Percentiles rank a stretch among this genome's conserved stretches.
phyloP scores from a whole-genome alignment of 2,113 vertebrate species.

The Silurus asotus region DNA sequence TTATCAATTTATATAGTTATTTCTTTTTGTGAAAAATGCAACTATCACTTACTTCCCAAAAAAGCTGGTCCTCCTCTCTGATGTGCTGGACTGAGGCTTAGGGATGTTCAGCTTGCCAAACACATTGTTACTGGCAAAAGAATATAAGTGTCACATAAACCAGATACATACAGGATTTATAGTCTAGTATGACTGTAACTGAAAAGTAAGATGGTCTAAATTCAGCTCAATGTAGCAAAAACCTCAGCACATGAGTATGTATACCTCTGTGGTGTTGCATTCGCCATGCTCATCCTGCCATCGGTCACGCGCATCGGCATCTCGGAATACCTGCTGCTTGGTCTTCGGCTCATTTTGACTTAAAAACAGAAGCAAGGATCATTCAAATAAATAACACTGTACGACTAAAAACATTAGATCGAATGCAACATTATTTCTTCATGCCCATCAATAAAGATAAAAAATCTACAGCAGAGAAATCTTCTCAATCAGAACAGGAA shows the following conservation, averaged over 20 bases:
- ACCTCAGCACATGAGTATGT: conserved; percentile 36
- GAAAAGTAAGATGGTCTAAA: background rate
- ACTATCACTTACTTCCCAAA: conserved; percentile 78
- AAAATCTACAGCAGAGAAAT: background rate
- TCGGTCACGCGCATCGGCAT: conserved; percentile 84
- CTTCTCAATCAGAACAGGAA: background rate
- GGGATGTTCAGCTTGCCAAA: conserved; percentile 84
- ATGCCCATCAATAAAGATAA: background rate
- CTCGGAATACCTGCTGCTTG: conserved; percentile 75
- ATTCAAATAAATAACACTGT: background rate
- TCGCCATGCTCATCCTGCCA: conserved; percentile 81
- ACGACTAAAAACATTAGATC: background rate
- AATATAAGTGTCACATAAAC: background rate
- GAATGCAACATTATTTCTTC: background rate
- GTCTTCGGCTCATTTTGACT: conserved; percentile 73
- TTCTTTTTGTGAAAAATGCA: background rate
- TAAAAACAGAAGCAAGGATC: background rate
- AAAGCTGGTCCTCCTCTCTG: conserved; percentile 85
- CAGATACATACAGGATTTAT: background rate
- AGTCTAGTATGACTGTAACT: background rate
- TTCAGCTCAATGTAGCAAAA: background rate
- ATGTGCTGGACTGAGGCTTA: conserved; percentile 77
- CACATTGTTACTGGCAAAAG: conserved; percentile 73
- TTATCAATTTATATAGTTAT: background rate
- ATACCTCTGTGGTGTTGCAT: conserved; percentile 87